phyloP scores from a whole-genome alignment of 2,888 invertebrate genomes.

The Microplitis deprimator region DNA sequence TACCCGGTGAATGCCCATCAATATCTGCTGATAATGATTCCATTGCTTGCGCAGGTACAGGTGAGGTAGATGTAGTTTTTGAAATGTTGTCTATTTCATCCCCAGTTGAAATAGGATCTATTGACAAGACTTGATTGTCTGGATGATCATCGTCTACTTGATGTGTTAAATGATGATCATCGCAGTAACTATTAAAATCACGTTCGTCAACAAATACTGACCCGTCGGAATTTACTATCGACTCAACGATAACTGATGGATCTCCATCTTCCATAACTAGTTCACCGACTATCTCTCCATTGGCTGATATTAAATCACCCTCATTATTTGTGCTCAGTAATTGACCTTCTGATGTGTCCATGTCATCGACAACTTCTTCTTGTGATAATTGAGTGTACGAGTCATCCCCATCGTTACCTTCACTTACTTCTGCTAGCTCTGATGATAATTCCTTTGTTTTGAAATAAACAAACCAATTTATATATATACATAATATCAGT shows the following conservation, averaged over 20 bases:
- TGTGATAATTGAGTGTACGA: constrained; percentile 62
- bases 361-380: constrained; percentile 61
- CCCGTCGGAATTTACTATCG: constrained; percentile 66
- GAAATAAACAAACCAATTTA: background rate
- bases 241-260: constrained; percentile 67
- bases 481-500: too few species aligned
- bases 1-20: constrained; percentile 51
- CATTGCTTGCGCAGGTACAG: constrained; percentile 48
- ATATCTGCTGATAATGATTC: constrained; percentile 44
- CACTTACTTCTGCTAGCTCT: constrained; percentile 60
- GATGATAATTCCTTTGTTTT: constrained; percentile 56
- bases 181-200: constrained; percentile 64
- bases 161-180: constrained; percentile 57
- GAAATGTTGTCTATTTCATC: constrained; percentile 56
- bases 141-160: constrained; percentile 57
- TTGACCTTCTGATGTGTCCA: constrained; percentile 59
- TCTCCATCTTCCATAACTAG: constrained; percentile 67
- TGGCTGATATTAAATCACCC: constrained; percentile 61
- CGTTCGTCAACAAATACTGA: constrained; percentile 67
- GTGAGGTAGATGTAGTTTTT: constrained; percentile 48
- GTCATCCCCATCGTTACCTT: constrained; percentile 65
- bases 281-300: constrained; percentile 66
- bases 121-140: constrained; percentile 58
- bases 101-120: constrained; percentile 54
- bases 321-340: constrained; percentile 58